These are phyloP conservation scores for Brachyhypopomus occidentalis DNA, from an alignment of 2,113 vertebrate species.

Conservation along the genomic window DNA sequence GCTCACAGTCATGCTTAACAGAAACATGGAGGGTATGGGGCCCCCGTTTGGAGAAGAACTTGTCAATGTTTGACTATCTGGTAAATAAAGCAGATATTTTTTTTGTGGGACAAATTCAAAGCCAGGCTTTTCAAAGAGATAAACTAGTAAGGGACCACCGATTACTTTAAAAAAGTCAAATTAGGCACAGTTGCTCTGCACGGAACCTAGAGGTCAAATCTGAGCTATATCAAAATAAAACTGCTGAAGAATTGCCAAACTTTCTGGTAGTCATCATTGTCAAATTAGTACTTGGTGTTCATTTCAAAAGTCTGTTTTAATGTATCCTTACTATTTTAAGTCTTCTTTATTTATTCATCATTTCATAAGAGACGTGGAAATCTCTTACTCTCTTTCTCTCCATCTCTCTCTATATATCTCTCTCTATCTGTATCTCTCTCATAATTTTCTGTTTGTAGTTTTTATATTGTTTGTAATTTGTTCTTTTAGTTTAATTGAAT, in stretches of 20 bases:
- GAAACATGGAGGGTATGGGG: background rate
- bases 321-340: too few relatives aligned
- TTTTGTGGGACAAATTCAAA: too few relatives aligned
- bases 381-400: too few relatives aligned
- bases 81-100: slow-evolving; percentile 18
- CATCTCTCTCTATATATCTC: too few relatives aligned
- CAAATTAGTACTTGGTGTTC: background rate
- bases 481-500: too few relatives aligned
- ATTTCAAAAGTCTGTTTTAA: background rate
- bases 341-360: too few relatives aligned
- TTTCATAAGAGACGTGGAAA: too few relatives aligned
- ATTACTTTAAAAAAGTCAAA: slow-evolving; percentile 2
- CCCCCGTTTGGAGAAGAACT: background rate
- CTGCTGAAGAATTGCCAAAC: background rate
- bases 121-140: too few relatives aligned
- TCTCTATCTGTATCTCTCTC: too few relatives aligned
- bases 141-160: too few relatives aligned
- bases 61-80: background rate
- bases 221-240: background rate
- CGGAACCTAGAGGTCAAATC: background rate
- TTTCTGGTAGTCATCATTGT: background rate
- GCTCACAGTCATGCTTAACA: background rate
- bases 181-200: background rate
- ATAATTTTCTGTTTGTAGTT: too few relatives aligned
- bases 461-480: too few relatives aligned